Evolutionary conservation across 2,113 vertebrate species (phyloP).

Genomic region (Halcyon senegalensis): DNA sequence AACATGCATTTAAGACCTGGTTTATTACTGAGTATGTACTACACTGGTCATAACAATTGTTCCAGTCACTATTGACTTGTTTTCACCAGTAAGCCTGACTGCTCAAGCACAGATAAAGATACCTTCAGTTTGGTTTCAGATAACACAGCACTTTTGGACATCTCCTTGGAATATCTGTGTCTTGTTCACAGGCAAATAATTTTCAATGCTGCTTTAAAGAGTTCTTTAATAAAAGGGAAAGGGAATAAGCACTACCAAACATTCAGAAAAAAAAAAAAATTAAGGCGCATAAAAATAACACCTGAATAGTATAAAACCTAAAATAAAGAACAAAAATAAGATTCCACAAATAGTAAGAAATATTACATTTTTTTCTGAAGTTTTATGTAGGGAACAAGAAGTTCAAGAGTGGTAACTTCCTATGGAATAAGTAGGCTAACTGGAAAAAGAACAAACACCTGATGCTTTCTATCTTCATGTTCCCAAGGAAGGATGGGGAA

Average conservation of each 20-base stretch:
- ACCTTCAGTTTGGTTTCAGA: neutral
- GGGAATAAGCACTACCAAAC: neutral
- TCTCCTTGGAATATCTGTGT: neutral
- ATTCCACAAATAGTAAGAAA: neutral
- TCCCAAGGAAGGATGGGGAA: slow-evolving; percentile 43
- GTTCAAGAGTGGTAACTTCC: neutral
- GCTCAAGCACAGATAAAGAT: neutral
- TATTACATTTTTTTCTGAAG: neutral
- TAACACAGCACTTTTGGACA: neutral
- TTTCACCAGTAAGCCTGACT: neutral
- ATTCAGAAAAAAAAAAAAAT: neutral
- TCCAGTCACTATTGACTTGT: neutral
- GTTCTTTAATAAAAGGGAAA: neutral
- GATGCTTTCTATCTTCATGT: neutral
- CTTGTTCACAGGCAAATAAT: neutral
- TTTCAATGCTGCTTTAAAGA: neutral
- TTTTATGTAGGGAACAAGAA: neutral
- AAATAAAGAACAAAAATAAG: neutral
- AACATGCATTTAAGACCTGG: neutral
- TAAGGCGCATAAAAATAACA: neutral
- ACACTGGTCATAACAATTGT: neutral
- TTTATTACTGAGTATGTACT: neutral
- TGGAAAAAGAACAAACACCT: neutral
- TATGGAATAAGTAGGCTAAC: neutral
- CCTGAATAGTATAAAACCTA: neutral